Base-by-base conservation (phyloP, 2,113 vertebrate genomes). In the Geococcyx californianus region DNA sequence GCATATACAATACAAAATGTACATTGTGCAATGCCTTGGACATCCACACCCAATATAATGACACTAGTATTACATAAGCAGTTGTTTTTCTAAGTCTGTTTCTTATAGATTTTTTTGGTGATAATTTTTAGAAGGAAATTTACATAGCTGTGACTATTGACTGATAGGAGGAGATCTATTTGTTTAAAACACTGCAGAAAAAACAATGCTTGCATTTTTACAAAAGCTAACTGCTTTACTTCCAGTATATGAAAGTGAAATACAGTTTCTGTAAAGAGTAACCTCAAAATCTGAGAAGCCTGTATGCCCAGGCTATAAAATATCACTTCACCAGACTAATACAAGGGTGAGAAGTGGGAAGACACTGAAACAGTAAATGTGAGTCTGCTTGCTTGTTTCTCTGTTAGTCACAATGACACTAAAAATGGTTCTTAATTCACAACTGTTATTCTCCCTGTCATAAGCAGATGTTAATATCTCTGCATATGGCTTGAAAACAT, bases 41-140 rank as follows among this genome's bases (percentile, higher is more conserved):
- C 47, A 26, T 89, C 33, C 34, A 69, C 34, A 83, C n/a, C 15
- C 68, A 58, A 19, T 84, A n/a, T 59, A 84, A 93, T 95, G 91
- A 36, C 16, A 31, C 12, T 51, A 52, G 11, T 60, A 73, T 47
- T 90, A 85, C 49, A 82, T n/a, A 76, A 68, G 17, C 56, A 62
- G 16, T 62, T 68, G 54, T 84, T 96, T 87, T 83, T 76, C 86
- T 82, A 77, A 91, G 42, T 70, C 20, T 1, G 2, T 77, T 89
- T 95, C 89, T 92, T 87, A 38, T 6, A 87, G 64, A 92, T 68
- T 84, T n/a, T 94, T 84, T 86, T 74, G 93, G 42, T 89, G 68
- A 38, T 81, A 86, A 31, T 79, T 89, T 64, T 92, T 45, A 75
- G 69, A 95, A 94, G 21, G 18, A 82, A 87, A 73, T 91, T 68